phyloP scores from a whole-genome alignment of 2,888 invertebrate species.

The Linnaemya tessellans region DNA sequence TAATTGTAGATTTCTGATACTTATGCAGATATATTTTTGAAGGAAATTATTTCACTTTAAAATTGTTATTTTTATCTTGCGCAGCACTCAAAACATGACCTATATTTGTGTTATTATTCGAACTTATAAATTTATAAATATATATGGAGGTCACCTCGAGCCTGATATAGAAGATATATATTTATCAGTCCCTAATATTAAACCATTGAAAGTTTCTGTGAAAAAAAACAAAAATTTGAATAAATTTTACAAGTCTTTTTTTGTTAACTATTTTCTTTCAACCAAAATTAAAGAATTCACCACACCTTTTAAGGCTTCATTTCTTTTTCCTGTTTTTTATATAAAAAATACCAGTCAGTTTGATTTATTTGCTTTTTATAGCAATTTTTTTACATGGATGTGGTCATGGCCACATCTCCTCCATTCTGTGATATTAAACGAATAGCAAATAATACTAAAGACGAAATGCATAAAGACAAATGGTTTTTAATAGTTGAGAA shows the following conservation, averaged over 20 bases:
- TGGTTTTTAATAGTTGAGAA: conserved; percentile 60
- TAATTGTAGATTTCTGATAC: no score
- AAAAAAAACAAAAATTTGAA: not conserved
- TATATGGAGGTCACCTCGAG: no score
- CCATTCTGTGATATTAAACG: not conserved
- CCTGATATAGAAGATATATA: no score
- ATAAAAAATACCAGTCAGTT: conserved; percentile 24
- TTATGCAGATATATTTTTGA: no score
- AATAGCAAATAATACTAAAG: conserved; percentile 15
- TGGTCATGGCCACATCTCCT: not conserved
- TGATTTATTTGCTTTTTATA: conserved; percentile 66
- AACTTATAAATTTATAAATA: no score
- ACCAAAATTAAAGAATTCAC: conserved; percentile 21
- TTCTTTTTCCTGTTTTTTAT: conserved; percentile 1
- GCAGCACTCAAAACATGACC: no score
- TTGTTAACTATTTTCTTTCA: not conserved
- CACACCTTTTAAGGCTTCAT: conserved; percentile 61
- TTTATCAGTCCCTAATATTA: no score
- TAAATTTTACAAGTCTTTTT: conserved; percentile 19
- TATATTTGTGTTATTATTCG: no score
- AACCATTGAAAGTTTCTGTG: no score
- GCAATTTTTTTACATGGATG: conserved; percentile 13
- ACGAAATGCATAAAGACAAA: conserved; percentile 68
- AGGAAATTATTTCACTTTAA: no score
- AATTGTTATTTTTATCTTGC: no score